Conservation (phyloP, 2,113 vertebrate genomes). For the Pholis gunnellus region DNA sequence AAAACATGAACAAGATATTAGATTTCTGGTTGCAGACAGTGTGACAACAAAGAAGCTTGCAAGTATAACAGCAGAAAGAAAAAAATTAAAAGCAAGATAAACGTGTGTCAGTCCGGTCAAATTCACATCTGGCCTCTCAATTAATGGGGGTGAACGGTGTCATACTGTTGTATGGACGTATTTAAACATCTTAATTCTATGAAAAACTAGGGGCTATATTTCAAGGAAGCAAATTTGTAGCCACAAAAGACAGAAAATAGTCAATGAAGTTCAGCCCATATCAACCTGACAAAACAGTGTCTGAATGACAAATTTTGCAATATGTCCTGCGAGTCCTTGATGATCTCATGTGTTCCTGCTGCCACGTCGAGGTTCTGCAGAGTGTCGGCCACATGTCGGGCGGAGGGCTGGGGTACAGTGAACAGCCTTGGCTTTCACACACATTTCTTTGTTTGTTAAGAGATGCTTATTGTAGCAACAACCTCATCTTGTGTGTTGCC, state of each 20-base stretch:
- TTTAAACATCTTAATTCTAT: constrained; percentile 22
- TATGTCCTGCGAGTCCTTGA: constrained; percentile 21
- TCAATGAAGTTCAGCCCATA: constrained; percentile 43
- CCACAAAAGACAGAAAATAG: constrained; percentile 24
- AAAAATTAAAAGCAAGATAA: constrained; percentile 14
- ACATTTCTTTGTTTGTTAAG: constrained; percentile 58
- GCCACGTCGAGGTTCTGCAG: constrained; percentile 50
- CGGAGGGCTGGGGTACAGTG: background rate
- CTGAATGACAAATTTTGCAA: constrained; percentile 63
- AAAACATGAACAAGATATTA: background rate
- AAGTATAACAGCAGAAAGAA: background rate
- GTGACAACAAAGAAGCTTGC: background rate
- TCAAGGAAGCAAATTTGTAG: constrained; percentile 3
- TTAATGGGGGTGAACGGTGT: background rate
- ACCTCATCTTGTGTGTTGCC: constrained; percentile 18
- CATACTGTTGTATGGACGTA: background rate
- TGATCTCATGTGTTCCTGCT: constrained; percentile 55
- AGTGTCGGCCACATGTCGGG: constrained; percentile 26
- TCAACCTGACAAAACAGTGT: constrained; percentile 65
- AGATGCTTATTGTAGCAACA: constrained; percentile 58
- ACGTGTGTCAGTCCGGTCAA: background rate
- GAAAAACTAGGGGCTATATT: constrained; percentile 6
- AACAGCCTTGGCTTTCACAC: constrained; percentile 35
- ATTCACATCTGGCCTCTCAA: constrained; percentile 30
- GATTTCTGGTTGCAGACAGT: background rate